Base-by-base conservation (phyloP, 2,888 invertebrate genomes). In the Lymantria dispar region DNA sequence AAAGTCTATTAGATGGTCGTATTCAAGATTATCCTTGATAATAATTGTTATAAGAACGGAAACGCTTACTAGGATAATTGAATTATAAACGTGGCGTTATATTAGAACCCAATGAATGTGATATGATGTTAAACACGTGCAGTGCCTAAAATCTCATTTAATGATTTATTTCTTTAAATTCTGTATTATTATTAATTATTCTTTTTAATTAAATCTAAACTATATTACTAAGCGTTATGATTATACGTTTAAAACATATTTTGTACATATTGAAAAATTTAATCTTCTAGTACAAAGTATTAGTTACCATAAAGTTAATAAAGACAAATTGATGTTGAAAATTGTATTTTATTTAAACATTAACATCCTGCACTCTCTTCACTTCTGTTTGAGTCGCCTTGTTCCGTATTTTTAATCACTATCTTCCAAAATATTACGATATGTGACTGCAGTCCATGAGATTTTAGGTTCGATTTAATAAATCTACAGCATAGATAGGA, bases 91-190 rank as follows among this genome's bases (percentile, higher is more conserved):
- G 76, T 76, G 78, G 76, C 80, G 80, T 82, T 22, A 22, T 22
- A 5, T 80, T 76, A 78, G 75, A 80, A 79, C 78, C 22, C 82
- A 79, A 82, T 80, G 81, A 83, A 85, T 91, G 90, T 90, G 90
- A 91, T 91, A 90, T 82, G 83, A 83, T 74, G 79, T 80, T 66
- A 78, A 81, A 84, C 80, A 86, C 79, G 85, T 84, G 85, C 87
- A 87, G 90, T 91, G 90, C 90, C 90, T 90, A 88, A 86, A 87
- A 83, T 87, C 83, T 87, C 77, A 79, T 83, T 87, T 80, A 72
- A 12, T 42, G 72, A 72, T 74, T 73, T 79, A 72, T 68, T 75
- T 70, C 72, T 62, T 66, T 68, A 68, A n/a, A 67, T 70, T 72
- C 74, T 79, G 62, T 22, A 22, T 22, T 3, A 22, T 22, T 22